phyloP scores from a whole-genome alignment of 2,797 vertebrate genomes.

The Microtus californicus region DNA sequence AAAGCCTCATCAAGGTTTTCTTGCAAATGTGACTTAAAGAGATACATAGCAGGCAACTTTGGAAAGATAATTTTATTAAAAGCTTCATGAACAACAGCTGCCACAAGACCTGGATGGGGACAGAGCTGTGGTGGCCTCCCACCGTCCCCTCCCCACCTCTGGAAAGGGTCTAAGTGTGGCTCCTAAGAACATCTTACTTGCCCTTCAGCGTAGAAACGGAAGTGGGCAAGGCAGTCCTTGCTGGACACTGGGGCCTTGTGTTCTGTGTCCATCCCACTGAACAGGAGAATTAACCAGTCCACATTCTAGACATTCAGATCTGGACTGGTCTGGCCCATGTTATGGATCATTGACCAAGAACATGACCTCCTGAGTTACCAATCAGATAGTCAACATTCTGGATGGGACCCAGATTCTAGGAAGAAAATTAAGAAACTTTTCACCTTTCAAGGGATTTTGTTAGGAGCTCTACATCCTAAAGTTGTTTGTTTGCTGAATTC shows the following conservation, averaged over 20 bases:
- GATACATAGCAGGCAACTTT: constrained; percentile 49
- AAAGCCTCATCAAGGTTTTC: background rate
- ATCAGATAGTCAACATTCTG: constrained; percentile 40
- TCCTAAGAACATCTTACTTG: background rate
- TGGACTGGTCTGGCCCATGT: background rate
- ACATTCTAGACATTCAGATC: constrained; percentile 44
- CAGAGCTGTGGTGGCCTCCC: constrained; percentile 12
- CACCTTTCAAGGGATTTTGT: background rate
- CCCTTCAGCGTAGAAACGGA: background rate
- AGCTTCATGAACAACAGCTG: constrained; percentile 73
- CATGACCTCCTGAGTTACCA: constrained; percentile 2
- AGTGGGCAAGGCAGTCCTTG: background rate
- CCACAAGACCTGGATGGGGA: constrained; percentile 5
- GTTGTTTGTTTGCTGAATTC: background rate
- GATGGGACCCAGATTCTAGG: background rate
- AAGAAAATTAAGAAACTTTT: constrained; percentile 35
- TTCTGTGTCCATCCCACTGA: background rate
- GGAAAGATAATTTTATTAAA: constrained; percentile 79
- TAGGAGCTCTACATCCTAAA: constrained; percentile 44
- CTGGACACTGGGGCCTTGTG: background rate
- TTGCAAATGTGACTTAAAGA: constrained; percentile 35
- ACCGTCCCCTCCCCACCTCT: background rate
- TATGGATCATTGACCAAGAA: constrained; percentile 34
- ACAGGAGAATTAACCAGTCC: constrained; percentile 45
- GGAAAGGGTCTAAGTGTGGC: background rate